Evolutionary conservation across 2,113 vertebrate species (phyloP).

Genomic region (Xenotilapia flavipinnis): DNA sequence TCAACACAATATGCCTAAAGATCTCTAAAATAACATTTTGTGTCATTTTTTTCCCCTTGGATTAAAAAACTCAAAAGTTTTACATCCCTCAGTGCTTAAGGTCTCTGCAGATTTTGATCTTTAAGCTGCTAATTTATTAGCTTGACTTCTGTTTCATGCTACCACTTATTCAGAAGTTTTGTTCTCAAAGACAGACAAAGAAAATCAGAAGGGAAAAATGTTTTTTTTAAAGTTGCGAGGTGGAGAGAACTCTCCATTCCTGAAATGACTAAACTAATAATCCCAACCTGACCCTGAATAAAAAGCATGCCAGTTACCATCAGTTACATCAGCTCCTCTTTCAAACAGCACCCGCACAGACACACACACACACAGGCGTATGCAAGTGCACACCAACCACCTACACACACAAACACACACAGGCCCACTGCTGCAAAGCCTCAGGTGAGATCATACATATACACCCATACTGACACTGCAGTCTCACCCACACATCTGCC

Average conservation of each 20-base stretch:
- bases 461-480: neutral
- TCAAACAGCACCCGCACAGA: neutral
- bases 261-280: slow-evolving; percentile 2
- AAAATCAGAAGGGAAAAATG: neutral
- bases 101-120: neutral
- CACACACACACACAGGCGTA: neutral
- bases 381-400: neutral
- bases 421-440: neutral
- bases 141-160: neutral
- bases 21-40: neutral
- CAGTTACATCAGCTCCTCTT: slow-evolving; percentile 50
- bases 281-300: neutral
- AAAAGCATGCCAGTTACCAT: slow-evolving; percentile 7
- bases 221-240: neutral
- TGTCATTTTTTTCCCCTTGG: neutral
- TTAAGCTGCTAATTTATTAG: neutral
- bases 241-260: neutral
- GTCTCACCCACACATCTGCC: slow-evolving; percentile 1
- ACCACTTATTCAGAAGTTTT: neutral
- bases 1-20: neutral
- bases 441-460: neutral
- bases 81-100: neutral
- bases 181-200: neutral
- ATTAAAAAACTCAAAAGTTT: neutral
- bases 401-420: slow-evolving; percentile 1